These are phyloP conservation scores for Myotis daubentonii DNA, from an alignment of 2,797 vertebrate species.

Conservation along the genomic window DNA sequence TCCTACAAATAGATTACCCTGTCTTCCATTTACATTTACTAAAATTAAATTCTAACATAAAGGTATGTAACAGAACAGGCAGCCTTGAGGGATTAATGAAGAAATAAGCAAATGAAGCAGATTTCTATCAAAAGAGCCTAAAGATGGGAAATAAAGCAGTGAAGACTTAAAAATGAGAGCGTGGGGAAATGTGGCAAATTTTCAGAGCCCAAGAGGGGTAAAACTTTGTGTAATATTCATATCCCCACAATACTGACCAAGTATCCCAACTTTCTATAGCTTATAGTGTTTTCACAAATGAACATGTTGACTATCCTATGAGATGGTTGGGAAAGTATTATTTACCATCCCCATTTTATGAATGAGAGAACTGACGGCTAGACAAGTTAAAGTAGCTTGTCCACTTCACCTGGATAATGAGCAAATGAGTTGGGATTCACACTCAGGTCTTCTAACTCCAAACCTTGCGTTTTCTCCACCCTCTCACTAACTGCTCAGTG, in stretches of 20 bases:
- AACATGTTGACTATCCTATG: background rate
- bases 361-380: background rate
- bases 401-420: background rate
- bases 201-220: background rate
- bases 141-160: background rate
- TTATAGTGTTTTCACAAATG: conserved; percentile 9
- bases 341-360: background rate
- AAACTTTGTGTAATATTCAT: background rate
- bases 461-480: background rate
- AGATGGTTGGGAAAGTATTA: background rate
- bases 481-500: background rate
- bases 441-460: background rate
- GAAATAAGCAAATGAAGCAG: conserved; percentile 27
- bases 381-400: background rate
- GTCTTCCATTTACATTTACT: conserved; percentile 1
- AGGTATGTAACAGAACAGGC: background rate
- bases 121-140: conserved; percentile 44
- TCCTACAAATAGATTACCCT: background rate
- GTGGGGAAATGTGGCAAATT: background rate
- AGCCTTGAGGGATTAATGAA: conserved; percentile 24
- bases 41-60: conserved; percentile 51
- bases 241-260: background rate
- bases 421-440: background rate
- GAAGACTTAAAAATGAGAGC: background rate
- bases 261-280: background rate